Conservation (phyloP, 2,888 invertebrate species). For the Physocephala rufipes region DNA sequence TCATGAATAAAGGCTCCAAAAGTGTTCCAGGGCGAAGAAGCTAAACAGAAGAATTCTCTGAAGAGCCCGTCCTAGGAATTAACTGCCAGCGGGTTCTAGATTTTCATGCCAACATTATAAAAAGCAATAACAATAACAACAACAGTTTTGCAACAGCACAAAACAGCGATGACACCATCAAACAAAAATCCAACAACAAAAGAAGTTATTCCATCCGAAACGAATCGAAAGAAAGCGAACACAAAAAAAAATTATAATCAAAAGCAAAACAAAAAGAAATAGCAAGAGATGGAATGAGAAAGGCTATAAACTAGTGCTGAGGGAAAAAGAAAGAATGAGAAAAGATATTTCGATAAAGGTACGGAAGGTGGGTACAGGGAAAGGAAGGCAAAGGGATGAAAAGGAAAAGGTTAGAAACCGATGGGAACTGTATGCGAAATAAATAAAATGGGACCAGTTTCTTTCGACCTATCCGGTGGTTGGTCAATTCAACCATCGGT, state of each 20-base stretch:
- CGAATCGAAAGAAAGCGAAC: not conserved
- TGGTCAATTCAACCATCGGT: not conserved
- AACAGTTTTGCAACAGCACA: too few relatives aligned
- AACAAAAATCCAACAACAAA: too few relatives aligned
- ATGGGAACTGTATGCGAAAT: not conserved
- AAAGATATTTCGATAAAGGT: too few relatives aligned
- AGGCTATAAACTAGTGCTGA: too few relatives aligned
- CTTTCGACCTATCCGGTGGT: too few relatives aligned
- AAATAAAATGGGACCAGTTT: conserved; percentile 25
- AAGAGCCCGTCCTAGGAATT: conserved; percentile 44
- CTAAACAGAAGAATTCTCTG: conserved; percentile 36
- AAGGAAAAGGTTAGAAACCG: not conserved
- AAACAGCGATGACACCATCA: not conserved
- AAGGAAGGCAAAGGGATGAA: not conserved
- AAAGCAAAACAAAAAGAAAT: not conserved
- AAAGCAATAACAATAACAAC: conserved; percentile 12
- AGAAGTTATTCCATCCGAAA: not conserved
- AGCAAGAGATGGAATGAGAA: not conserved
- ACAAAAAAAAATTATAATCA: not conserved
- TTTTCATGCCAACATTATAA: conserved; percentile 31
- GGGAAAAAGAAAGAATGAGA: not conserved
- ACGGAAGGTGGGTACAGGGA: too few relatives aligned
- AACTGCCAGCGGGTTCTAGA: conserved; percentile 38
- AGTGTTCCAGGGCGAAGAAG: conserved; percentile 35
- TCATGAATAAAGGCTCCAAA: not conserved